phyloP scores from a whole-genome alignment of 2,888 invertebrate species.

The Tuberolachnus salignus region DNA sequence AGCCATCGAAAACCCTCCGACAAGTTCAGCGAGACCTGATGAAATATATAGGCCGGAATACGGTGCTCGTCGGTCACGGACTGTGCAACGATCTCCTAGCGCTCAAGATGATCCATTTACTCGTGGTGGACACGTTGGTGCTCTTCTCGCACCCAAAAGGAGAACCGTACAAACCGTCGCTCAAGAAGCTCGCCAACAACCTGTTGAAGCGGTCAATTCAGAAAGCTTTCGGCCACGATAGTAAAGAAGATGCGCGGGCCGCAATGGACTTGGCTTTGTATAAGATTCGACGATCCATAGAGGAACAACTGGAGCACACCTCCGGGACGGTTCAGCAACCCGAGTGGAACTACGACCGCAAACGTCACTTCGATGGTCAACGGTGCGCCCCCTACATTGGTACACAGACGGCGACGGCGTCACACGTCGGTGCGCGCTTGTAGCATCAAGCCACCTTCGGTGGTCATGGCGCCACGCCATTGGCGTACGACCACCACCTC shows the following conservation, averaged over 20 bases:
- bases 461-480: background rate
- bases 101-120: slow-evolving; percentile 80
- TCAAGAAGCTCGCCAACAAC: slow-evolving; percentile 77
- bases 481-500: background rate
- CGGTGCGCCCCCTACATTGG: too few relatives aligned
- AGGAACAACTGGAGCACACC: slow-evolving; percentile 60
- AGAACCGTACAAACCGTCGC: slow-evolving; percentile 80
- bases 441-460: too few relatives aligned
- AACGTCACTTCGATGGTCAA: too few relatives aligned
- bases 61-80: slow-evolving; percentile 93
- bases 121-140: slow-evolving; percentile 88
- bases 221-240: slow-evolving; percentile 80
- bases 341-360: too few relatives aligned
- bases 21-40: slow-evolving; percentile 87
- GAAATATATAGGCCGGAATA: slow-evolving; percentile 77
- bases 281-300: slow-evolving; percentile 69
- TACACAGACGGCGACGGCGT: too few relatives aligned
- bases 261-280: slow-evolving; percentile 88
- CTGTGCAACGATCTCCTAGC: slow-evolving; percentile 92
- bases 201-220: slow-evolving; percentile 84
- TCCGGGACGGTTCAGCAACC: too few relatives aligned
- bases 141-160: slow-evolving; percentile 86
- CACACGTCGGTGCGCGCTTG: too few relatives aligned
- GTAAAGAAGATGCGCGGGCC: slow-evolving; percentile 88
- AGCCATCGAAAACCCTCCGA: slow-evolving; percentile 69